phyloP scores from a whole-genome alignment of 2,797 vertebrate genomes.

The Hemitrygon akajei region DNA sequence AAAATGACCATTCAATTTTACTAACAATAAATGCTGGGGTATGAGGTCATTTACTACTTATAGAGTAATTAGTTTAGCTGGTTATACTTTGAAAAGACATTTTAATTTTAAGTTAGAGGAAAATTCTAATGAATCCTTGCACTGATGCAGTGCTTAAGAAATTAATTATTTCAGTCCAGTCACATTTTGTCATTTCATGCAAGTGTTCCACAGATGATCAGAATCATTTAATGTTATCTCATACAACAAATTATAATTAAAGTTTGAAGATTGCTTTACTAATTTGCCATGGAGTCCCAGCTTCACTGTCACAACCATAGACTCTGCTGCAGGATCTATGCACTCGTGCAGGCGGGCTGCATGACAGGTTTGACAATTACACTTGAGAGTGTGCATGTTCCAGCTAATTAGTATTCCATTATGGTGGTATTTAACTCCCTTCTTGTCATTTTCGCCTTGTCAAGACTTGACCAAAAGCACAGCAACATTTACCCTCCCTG shows the following conservation, averaged over 20 bases:
- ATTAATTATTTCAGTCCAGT: background rate
- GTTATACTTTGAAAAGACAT: background rate
- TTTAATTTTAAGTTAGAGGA: background rate
- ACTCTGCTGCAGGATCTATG: too few relatives aligned
- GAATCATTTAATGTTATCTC: background rate
- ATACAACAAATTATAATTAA: background rate
- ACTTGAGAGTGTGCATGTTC: too few relatives aligned
- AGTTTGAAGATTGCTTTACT: background rate
- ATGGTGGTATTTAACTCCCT: too few relatives aligned
- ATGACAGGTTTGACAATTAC: too few relatives aligned
- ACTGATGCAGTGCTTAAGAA: background rate
- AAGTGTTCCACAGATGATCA: background rate
- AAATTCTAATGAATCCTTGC: background rate
- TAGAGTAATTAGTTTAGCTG: background rate
- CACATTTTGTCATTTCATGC: background rate
- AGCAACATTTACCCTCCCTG: too few relatives aligned
- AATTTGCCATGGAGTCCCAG: background rate
- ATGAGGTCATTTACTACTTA: background rate
- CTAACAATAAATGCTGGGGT: background rate
- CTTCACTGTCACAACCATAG: background rate
- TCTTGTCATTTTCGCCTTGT: too few relatives aligned
- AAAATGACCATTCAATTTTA: background rate
- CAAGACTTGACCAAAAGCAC: too few relatives aligned
- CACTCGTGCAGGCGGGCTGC: too few relatives aligned
- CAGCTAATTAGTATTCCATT: too few relatives aligned